Conservation (phyloP, 1,140 invertebrate species). For the Hyphantria cunea region DNA sequence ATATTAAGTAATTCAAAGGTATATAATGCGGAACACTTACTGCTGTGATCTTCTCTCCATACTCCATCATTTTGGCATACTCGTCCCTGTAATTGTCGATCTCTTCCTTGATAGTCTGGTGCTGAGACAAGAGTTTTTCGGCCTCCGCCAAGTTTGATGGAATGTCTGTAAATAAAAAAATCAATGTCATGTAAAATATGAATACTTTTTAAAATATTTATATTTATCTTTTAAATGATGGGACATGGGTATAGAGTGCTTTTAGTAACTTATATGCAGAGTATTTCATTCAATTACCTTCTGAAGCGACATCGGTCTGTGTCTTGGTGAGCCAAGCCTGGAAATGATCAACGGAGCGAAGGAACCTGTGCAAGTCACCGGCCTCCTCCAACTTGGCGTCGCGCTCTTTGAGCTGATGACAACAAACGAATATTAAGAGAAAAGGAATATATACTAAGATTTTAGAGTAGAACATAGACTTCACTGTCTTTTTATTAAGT, state of each 20-base stretch:
- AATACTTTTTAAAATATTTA: no score
- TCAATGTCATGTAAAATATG: no score
- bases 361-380: conserved; percentile 98
- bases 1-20: neutral
- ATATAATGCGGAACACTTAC: conserved; percentile 78
- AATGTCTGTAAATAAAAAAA: conserved; percentile 83
- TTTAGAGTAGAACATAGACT: no score
- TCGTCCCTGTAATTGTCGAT: conserved; percentile 99
- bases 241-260: no score
- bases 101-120: conserved; percentile 98
- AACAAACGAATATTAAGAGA: no score
- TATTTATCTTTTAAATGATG: no score
- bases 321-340: conserved; percentile 99
- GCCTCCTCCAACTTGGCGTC: conserved; percentile 99
- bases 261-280: no score
- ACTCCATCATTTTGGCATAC: conserved; percentile 99
- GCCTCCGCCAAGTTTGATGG: conserved; percentile 98
- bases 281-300: conserved; percentile 82
- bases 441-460: no score
- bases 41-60: conserved; percentile 96
- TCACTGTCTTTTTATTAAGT: no score
- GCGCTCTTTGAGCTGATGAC: conserved; percentile 92
- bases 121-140: conserved; percentile 97
- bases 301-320: conserved; percentile 98
- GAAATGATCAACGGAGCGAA: conserved; percentile 99